Evolutionary conservation across 2,888 invertebrate species (phyloP).

Genomic region (Steinernema carpocapsae): DNA sequence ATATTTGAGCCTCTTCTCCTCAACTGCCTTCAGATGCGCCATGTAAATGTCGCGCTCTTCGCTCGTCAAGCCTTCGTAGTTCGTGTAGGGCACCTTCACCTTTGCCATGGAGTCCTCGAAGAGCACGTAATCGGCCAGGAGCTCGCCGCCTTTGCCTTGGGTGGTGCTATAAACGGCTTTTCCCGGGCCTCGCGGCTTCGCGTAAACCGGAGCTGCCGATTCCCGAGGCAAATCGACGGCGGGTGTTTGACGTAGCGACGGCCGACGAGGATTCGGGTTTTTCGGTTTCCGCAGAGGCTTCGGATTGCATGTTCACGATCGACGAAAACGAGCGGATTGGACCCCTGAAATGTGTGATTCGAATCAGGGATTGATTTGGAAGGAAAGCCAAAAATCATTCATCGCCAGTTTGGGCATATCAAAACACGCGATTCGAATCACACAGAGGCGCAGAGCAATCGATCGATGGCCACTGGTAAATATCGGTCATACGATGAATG

Average conservation of each 20-base stretch:
- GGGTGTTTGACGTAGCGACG: slow-evolving; percentile 32
- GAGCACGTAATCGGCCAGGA: slow-evolving; percentile 64
- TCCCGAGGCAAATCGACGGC: slow-evolving; percentile 43
- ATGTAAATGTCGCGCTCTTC: slow-evolving; percentile 62
- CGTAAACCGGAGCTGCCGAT: slow-evolving; percentile 57
- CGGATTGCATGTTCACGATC: neutral
- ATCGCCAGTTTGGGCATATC: slow-evolving; percentile 3
- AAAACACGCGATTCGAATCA: slow-evolving; percentile 16
- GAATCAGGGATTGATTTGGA: neutral
- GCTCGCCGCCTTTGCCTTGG: slow-evolving; percentile 53
- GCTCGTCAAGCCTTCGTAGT: slow-evolving; percentile 58
- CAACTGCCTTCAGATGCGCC: slow-evolving; percentile 62
- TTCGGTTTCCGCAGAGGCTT: neutral
- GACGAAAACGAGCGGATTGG: slow-evolving; percentile 16
- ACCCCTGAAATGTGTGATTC: slow-evolving; percentile 28
- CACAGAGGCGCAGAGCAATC: neutral
- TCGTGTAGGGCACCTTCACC: slow-evolving; percentile 53
- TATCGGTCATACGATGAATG: slow-evolving; percentile 36
- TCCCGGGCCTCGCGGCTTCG: slow-evolving; percentile 49
- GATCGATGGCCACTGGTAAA: slow-evolving; percentile 20
- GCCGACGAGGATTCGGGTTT: neutral
- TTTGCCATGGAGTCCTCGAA: slow-evolving; percentile 64
- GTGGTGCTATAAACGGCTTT: slow-evolving; percentile 52
- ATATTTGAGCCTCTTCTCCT: slow-evolving; percentile 59
- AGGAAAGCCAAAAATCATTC: slow-evolving; percentile 7